These are phyloP conservation scores for Enteromius thamalakanensis DNA, from an alignment of 2,797 vertebrate species.

Conservation along the genomic window DNA sequence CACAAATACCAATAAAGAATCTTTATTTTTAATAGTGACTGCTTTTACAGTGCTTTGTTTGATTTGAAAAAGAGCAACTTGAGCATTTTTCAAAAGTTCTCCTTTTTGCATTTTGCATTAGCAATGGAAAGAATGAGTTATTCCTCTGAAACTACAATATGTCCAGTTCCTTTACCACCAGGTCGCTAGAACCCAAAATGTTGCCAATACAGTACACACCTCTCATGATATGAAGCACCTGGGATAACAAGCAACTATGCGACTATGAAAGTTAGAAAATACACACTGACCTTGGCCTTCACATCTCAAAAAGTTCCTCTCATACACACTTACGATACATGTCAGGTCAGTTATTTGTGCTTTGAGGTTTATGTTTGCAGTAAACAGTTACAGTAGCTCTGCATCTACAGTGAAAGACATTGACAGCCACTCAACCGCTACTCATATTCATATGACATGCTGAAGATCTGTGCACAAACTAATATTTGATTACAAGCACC, in stretches of 20 bases:
- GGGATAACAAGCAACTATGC: background rate
- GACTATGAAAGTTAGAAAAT: background rate
- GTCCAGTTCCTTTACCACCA: background rate
- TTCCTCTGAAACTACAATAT: background rate
- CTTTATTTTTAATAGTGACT: background rate
- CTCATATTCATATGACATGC: constrained; percentile 5
- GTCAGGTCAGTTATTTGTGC: constrained; percentile 12
- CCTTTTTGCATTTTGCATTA: background rate
- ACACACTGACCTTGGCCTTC: background rate
- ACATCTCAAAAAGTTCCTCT: background rate
- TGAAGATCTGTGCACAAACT: constrained; percentile 24
- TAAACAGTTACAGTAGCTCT: constrained; percentile 42
- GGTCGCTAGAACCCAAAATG: background rate
- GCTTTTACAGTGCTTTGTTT: background rate
- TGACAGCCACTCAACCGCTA: constrained; percentile 17
- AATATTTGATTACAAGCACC: constrained; percentile 30
- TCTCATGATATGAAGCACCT: constrained; percentile 17
- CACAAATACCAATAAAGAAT: background rate
- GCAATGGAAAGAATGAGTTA: background rate
- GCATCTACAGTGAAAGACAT: constrained; percentile 43
- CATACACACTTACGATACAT: background rate
- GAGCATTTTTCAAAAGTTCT: background rate
- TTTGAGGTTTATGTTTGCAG: constrained; percentile 21
- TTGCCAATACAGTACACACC: background rate
- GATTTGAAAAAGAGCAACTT: background rate